These are phyloP conservation scores for Colletes gigas DNA, from an alignment of 1,140 invertebrate species.

Conservation along the genomic window DNA sequence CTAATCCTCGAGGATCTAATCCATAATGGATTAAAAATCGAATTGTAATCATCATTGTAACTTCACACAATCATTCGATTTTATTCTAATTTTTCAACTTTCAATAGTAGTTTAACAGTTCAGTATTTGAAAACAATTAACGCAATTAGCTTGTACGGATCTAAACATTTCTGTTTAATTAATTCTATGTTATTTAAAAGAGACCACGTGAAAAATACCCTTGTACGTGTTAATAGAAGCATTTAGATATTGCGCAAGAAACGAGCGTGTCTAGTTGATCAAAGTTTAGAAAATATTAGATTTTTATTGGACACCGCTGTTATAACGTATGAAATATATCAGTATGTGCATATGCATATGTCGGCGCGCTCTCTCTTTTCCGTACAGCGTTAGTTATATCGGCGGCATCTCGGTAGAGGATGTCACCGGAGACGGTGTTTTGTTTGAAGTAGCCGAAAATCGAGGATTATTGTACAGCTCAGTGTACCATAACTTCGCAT, in stretches of 20 bases:
- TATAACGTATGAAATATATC: conserved; percentile 14
- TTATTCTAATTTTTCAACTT: neutral
- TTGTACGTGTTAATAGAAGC: neutral
- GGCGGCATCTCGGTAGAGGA: conserved; percentile 25
- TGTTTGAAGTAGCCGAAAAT: conserved; percentile 37
- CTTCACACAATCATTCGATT: no score
- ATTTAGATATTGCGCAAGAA: neutral
- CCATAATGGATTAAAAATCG: no score
- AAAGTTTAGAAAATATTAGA: neutral
- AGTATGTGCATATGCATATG: neutral
- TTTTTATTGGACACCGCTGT: conserved; percentile 4
- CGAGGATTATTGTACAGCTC: conserved; percentile 53
- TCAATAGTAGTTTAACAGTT: neutral
- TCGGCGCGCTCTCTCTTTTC: conserved; percentile 39
- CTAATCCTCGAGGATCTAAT: no score
- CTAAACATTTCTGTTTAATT: no score
- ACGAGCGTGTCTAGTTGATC: neutral
- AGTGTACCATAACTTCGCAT: conserved; percentile 46
- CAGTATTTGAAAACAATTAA: no score
- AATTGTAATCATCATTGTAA: no score
- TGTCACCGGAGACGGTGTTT: conserved; percentile 14
- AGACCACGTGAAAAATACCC: neutral
- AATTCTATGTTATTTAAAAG: no score
- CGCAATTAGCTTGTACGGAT: no score
- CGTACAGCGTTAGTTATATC: conserved; percentile 68